phyloP scores from a whole-genome alignment of 2,797 vertebrate genomes.

The Buphagus erythrorhynchus region DNA sequence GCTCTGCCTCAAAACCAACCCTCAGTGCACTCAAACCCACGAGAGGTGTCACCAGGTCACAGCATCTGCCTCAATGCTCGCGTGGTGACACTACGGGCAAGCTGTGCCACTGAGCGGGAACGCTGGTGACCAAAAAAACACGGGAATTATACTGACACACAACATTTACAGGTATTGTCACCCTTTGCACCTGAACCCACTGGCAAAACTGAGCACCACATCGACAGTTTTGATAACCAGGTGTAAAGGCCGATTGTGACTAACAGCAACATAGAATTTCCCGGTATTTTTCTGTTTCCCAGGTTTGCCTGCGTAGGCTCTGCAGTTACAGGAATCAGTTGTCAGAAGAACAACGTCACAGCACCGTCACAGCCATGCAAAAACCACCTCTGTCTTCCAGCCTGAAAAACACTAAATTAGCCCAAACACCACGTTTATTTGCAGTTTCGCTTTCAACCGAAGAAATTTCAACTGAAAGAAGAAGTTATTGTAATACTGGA shows the following conservation, averaged over 20 bases:
- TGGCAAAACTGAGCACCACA: neutral
- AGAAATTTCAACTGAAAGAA: neutral
- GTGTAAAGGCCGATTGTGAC: rapidly evolving
- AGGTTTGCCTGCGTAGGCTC: neutral
- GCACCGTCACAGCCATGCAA: neutral
- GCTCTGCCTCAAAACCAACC: neutral
- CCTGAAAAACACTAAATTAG: neutral
- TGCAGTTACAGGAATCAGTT: neutral
- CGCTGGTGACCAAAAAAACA: rapidly evolving
- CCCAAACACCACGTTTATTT: rapidly evolving
- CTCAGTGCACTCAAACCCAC: neutral
- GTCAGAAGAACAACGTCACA: neutral
- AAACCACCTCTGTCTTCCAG: neutral
- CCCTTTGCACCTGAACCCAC: neutral
- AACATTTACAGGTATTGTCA: neutral
- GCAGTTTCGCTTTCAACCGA: rapidly evolving
- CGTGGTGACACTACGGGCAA: rapidly evolving
- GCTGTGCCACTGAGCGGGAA: neutral
- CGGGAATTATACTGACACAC: rapidly evolving
- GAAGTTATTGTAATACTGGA: neutral
- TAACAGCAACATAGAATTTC: neutral
- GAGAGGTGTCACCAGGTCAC: neutral
- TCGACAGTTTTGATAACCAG: rapidly evolving
- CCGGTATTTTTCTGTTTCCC: neutral
- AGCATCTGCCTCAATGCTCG: neutral